Evolutionary conservation across 2,113 vertebrate species (phyloP).

Genomic region (Bujurquina vittata): DNA sequence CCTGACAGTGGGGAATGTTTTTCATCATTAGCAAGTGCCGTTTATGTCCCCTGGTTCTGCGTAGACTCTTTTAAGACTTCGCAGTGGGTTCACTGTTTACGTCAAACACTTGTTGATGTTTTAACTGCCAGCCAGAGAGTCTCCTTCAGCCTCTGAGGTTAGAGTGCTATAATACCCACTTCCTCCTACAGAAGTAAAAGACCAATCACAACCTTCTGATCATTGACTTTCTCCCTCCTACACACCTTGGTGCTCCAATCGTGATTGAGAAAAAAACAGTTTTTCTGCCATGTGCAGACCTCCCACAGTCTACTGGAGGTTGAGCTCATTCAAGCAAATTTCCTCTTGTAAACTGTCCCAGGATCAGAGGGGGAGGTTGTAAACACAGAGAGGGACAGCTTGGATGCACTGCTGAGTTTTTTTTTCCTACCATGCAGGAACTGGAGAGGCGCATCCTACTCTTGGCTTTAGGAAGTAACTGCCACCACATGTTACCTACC

Average conservation of each 20-base stretch:
- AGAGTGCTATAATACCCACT: constrained; percentile 43
- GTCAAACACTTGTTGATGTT: constrained; percentile 57
- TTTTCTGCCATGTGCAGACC: constrained; percentile 30
- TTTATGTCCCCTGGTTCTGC: not conserved
- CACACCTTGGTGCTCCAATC: constrained; percentile 9
- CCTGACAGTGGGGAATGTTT: not conserved
- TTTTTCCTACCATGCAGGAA: not conserved
- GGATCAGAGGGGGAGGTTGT: constrained; percentile 59
- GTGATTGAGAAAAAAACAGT: constrained; percentile 20
- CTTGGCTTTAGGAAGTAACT: constrained; percentile 23
- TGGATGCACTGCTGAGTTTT: constrained; percentile 3
- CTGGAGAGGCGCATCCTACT: constrained; percentile 12
- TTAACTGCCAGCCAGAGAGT: constrained; percentile 55
- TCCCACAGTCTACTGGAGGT: constrained; percentile 49
- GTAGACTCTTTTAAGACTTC: constrained; percentile 18
- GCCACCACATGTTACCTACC: constrained; percentile 21
- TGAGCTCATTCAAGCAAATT: constrained; percentile 47
- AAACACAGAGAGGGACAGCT: constrained; percentile 53
- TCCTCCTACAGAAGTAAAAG: constrained; percentile 40
- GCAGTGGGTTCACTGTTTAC: constrained; percentile 49
- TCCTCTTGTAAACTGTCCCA: constrained; percentile 64
- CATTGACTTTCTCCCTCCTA: constrained; percentile 27
- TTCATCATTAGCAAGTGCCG: constrained; percentile 2
- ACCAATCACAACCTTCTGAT: constrained; percentile 50
- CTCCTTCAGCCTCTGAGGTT: constrained; percentile 63